Evolutionary conservation across 2,797 vertebrate species (phyloP), one percentile per base, ranked within the genome.

Genomic region (Cephalopachus bancanus): DNA sequence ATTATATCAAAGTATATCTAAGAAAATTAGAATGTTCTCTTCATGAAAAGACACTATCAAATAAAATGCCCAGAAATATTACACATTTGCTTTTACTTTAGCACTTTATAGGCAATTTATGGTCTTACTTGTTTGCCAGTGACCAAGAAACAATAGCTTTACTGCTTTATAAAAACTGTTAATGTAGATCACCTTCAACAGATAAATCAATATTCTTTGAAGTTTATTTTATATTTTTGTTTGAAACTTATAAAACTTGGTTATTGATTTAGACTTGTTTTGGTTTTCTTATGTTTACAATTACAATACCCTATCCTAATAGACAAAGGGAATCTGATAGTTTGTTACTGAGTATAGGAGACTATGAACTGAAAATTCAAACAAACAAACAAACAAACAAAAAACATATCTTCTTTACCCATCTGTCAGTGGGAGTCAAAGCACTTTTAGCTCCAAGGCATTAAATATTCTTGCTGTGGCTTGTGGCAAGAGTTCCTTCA

Each of bases 21-120:
- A 14, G 1, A 95, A 37, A 69, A 74, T 90, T 85, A 69, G 8
- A 95, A 78, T 69, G 0, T 28, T n/a, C 11, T 81, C 0, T 88
- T 90, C 85, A 24, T 44, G 4, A n/a, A 97, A 95, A 95, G 4
- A 89, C 0, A 69, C 2, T 83, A n/a, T 16, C 24, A 79, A 92
- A 72, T 6, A 69, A 67, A 88, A 74, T 6, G 2, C n/a, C 3
- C 2, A 53, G 55, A 94, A 95, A 53, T 88, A 64, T 15, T 75
- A 2, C 11, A 44, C 2, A 20, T 65, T 85, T 78, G n/a, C 88
- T 49, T 88, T 72, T 24, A 88, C 62, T 0, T 12, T 71, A 78
- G 30, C 30, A 6, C 7, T 78, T 37, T 24, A 20, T 33, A 55
- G 11, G 49, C 10, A 71, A 49, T 11, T 33, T 49, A 24, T 51